Evolutionary conservation across 2,797 vertebrate genomes (phyloP).

Genomic region (Petrocephalus schoutedeni): DNA sequence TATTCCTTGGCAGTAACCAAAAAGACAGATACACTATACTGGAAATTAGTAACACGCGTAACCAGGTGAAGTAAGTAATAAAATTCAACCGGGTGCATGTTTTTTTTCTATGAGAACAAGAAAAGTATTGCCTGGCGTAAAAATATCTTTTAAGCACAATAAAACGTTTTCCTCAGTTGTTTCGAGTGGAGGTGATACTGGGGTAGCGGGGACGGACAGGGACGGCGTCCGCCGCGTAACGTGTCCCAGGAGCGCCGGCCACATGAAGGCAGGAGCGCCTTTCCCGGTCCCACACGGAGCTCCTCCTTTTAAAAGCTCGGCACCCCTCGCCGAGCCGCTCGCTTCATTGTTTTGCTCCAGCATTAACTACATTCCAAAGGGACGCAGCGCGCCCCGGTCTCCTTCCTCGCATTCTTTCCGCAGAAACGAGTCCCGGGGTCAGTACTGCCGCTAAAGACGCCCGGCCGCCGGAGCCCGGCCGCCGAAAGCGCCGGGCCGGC

Average conservation of each 20-base stretch:
- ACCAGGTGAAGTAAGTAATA: not conserved
- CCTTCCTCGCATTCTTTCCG: constrained; percentile 86
- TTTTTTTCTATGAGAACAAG: not conserved
- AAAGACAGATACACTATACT: not conserved
- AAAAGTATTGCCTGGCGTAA: not conserved
- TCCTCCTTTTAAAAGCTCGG: constrained; percentile 56
- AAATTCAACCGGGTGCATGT: not conserved
- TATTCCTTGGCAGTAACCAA: not conserved
- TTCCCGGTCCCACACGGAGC: constrained; percentile 42
- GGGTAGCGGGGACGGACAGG: not conserved
- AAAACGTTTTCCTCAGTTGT: not conserved
- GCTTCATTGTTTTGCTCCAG: constrained; percentile 82
- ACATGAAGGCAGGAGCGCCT: constrained; percentile 57
- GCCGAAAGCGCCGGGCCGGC: not conserved
- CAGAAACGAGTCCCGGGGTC: constrained; percentile 62
- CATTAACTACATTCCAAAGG: constrained; percentile 88
- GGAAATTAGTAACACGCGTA: not conserved
- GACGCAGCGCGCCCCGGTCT: constrained; percentile 75
- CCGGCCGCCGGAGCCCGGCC: not conserved
- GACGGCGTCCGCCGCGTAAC: not conserved
- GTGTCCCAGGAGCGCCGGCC: not conserved
- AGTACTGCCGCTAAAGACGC: constrained; percentile 36
- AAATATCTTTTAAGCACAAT: not conserved
- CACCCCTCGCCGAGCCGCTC: constrained; percentile 72
- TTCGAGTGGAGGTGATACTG: not conserved